A percentile compares a stretch with the other conserved stretches of the same genome.
Conservation (phyloP, 2,797 vertebrate genomes). For the Tapera naevia region DNA sequence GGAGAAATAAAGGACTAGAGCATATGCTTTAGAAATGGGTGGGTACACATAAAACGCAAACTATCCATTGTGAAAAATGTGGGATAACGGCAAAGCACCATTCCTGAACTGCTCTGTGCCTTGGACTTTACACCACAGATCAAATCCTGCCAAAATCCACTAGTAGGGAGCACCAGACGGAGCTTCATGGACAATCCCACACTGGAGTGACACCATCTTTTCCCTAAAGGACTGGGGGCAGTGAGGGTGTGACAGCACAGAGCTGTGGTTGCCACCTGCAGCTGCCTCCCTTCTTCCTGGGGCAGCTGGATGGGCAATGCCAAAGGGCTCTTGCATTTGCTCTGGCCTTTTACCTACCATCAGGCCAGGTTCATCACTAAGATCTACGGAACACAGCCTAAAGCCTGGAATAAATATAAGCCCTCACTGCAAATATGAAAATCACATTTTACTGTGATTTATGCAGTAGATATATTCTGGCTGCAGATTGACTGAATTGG, state of each 20-base stretch:
- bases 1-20: neutral
- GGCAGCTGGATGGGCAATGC: neutral
- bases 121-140: fast-evolving
- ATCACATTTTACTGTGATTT: constrained; percentile 6
- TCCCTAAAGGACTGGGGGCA: neutral
- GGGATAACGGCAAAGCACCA: neutral
- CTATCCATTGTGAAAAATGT: neutral
- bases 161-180: neutral
- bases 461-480: neutral
- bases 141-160: neutral
- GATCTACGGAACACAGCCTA: neutral
- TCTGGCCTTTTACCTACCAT: neutral
- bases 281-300: neutral
- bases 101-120: neutral
- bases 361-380: neutral
- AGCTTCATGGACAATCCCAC: neutral
- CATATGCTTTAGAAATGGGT: neutral
- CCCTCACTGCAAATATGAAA: neutral
- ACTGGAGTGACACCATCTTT: fast-evolving
- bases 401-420: neutral
- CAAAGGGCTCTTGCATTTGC: neutral
- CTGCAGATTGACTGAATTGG: neutral
- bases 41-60: neutral
- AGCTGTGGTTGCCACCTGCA: neutral
- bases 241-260: neutral